A percentile compares a stretch with the other conserved stretches of the same genome.
Conservation (phyloP, 2,888 invertebrate species). For the Lepidocyrtinus sp. region DNA sequence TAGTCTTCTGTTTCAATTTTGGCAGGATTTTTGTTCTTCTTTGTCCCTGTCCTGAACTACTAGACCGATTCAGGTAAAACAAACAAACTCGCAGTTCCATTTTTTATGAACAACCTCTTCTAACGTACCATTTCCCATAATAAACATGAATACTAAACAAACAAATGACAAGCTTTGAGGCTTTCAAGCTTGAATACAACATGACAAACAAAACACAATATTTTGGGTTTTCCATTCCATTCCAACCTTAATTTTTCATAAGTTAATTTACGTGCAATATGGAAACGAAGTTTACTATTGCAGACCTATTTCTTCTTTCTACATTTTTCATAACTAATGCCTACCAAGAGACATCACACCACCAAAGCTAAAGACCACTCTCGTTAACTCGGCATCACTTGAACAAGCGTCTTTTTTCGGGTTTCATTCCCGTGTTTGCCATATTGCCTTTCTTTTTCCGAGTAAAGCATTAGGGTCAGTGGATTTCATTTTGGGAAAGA, state of each 20-base stretch:
- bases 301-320: not conserved
- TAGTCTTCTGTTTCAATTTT: not conserved
- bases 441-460: not conserved
- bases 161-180: no score
- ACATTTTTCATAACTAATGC: not conserved
- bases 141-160: no score
- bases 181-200: no score
- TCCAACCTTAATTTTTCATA: not conserved
- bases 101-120: not conserved
- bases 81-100: not conserved
- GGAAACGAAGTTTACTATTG: not conserved
- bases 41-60: not conserved
- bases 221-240: not conserved
- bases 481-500: conserved; percentile 41
- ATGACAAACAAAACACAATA: conserved; percentile 5
- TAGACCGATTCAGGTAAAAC: not conserved
- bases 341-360: conserved; percentile 40
- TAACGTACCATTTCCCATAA: no score
- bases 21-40: not conserved
- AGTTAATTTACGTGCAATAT: no score
- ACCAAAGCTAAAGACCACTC: conserved; percentile 24
- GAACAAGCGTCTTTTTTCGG: not conserved
- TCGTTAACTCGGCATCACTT: no score
- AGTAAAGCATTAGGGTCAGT: conserved; percentile 55
- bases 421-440: not conserved